These are phyloP conservation scores for Asteroscopus sphinx DNA, from an alignment of 2,888 invertebrate species.

Conservation along the genomic window DNA sequence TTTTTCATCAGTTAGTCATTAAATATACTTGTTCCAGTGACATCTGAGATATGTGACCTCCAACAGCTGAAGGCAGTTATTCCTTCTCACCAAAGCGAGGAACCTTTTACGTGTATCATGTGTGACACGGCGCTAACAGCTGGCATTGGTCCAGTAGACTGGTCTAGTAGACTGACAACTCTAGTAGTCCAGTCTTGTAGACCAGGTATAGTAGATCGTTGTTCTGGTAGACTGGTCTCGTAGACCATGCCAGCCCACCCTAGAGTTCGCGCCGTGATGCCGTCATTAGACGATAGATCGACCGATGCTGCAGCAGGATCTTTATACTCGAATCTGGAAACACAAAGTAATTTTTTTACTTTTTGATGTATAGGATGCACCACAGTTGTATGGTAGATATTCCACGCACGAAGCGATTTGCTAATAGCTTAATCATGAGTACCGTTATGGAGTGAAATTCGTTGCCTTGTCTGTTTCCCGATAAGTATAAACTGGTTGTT, in stretches of 20 bases:
- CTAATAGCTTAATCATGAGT: too few relatives aligned
- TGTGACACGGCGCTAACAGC: conserved; percentile 23
- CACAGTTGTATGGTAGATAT: too few relatives aligned
- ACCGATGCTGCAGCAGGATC: conserved; percentile 10
- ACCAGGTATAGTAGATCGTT: not conserved
- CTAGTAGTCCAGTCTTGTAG: not conserved
- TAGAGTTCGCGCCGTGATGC: conserved; percentile 25
- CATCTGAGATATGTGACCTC: not conserved
- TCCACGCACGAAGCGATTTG: too few relatives aligned
- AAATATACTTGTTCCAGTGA: too few relatives aligned
- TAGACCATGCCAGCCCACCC: conserved; percentile 20
- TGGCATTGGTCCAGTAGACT: not conserved
- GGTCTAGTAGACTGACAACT: not conserved
- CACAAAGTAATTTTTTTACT: not conserved
- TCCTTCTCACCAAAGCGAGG: not conserved
- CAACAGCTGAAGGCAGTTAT: not conserved
- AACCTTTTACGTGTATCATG: conserved; percentile 34
- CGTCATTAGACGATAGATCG: conserved; percentile 15
- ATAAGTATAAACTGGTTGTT: too few relatives aligned
- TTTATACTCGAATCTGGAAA: conserved; percentile 12
- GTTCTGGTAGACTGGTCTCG: not conserved
- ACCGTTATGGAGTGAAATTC: too few relatives aligned
- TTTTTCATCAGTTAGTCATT: too few relatives aligned
- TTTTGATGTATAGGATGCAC: too few relatives aligned
- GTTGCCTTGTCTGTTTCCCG: too few relatives aligned